A percentile compares a stretch with the other conserved stretches of the same genome.
Evolutionary conservation across 2,797 vertebrate species (phyloP).

Genomic region (Sparus aurata): DNA sequence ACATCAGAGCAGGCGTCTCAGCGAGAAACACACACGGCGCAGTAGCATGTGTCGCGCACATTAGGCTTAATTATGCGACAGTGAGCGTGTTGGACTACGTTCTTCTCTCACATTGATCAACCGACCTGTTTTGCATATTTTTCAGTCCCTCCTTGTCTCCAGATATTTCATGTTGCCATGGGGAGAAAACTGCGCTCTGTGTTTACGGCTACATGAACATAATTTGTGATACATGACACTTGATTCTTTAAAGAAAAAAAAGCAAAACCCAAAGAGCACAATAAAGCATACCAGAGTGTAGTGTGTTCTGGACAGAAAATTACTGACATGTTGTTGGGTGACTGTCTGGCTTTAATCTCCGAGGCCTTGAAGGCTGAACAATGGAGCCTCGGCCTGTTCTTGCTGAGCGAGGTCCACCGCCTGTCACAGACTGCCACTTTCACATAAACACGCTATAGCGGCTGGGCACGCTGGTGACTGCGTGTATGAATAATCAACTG

Average conservation of each 20-base stretch:
- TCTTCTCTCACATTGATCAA: not conserved
- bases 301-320: conserved; percentile 70
- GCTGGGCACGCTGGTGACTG: conserved; percentile 48
- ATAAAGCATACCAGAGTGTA: conserved; percentile 68
- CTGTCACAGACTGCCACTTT: conserved; percentile 74
- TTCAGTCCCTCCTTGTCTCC: conserved; percentile 2
- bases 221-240: conserved; percentile 59
- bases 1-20: conserved; percentile 64
- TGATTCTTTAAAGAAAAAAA: conserved; percentile 24
- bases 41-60: conserved; percentile 38
- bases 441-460: conserved; percentile 65
- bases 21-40: conserved; percentile 46
- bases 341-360: conserved; percentile 78
- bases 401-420: conserved; percentile 59
- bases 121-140: not conserved
- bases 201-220: conserved; percentile 19
- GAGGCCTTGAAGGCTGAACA: conserved; percentile 69
- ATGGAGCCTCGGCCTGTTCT: conserved; percentile 64
- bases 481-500: conserved; percentile 51
- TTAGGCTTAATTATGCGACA: conserved; percentile 31
- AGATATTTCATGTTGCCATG: conserved; percentile 22
- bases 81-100: not conserved
- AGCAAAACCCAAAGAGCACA: conserved; percentile 32
- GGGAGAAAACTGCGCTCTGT: conserved; percentile 8
- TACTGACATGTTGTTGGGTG: conserved; percentile 71